Evolutionary conservation across 2,888 invertebrate genomes (phyloP).

Genomic region (Calameuta idolon): DNA sequence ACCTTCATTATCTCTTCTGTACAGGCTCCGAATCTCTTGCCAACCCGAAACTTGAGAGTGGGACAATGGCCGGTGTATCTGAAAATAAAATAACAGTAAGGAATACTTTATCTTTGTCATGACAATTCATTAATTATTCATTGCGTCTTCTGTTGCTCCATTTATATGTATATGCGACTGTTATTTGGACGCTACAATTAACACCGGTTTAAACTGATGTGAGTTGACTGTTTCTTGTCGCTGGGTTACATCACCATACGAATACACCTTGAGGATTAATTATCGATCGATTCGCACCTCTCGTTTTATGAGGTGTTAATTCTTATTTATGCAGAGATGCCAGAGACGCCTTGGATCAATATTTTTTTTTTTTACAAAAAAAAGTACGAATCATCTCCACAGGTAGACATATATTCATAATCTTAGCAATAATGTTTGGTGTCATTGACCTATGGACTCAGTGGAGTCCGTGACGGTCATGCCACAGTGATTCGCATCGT

Average conservation of each 20-base stretch:
- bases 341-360: not conserved
- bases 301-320: not conserved
- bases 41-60: slow-evolving; percentile 77
- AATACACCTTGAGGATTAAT: not conserved
- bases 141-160: not conserved
- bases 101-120: slow-evolving; percentile 6
- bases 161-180: not conserved
- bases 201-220: not conserved
- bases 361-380: not conserved
- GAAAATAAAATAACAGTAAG: slow-evolving; percentile 43
- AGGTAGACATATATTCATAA: not conserved
- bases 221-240: not conserved
- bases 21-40: slow-evolving; percentile 78
- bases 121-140: not conserved
- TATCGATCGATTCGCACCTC: not conserved
- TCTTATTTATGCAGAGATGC: not conserved
- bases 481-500: not conserved
- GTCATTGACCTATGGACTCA: not conserved
- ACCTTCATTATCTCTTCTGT: slow-evolving; percentile 77
- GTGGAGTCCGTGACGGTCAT: not conserved
- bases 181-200: not conserved
- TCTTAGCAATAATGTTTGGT: not conserved
- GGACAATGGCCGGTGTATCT: slow-evolving; percentile 82
- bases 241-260: not conserved
- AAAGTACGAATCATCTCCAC: not conserved